Evolutionary conservation across 2,797 vertebrate species (phyloP).

Genomic region (Rallus crepitans): DNA sequence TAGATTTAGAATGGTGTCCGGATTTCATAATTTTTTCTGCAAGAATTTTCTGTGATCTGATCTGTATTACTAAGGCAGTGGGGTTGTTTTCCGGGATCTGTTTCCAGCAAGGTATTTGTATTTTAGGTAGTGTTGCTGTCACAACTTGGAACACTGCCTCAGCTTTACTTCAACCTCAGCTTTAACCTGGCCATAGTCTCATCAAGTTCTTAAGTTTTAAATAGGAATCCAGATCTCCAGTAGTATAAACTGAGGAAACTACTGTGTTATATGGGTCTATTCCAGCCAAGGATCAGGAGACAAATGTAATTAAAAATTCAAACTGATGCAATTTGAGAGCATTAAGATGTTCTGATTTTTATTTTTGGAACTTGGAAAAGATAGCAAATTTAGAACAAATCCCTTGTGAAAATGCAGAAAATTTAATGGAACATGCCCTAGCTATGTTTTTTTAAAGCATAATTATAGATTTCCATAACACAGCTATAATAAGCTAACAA

Average conservation of each 20-base stretch:
- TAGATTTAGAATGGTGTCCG: background rate
- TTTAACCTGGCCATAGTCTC: background rate
- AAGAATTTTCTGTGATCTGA: background rate
- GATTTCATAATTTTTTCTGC: background rate
- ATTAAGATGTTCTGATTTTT: background rate
- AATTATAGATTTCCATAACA: background rate
- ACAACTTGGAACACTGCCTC: background rate
- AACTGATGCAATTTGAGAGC: background rate
- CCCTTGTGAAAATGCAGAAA: background rate
- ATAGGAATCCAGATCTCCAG: background rate
- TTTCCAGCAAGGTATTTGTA: background rate
- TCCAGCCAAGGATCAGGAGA: background rate
- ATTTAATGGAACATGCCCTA: background rate
- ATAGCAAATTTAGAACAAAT: background rate
- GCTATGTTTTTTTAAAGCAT: background rate
- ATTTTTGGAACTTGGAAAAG: background rate
- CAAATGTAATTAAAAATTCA: background rate
- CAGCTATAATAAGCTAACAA: background rate
- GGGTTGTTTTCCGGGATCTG: background rate
- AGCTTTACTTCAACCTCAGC: background rate
- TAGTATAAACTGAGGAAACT: background rate
- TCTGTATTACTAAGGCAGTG: background rate
- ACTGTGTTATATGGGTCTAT: background rate
- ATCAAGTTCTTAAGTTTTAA: conserved; percentile 2
- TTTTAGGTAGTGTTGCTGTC: background rate